Evolutionary conservation across 2,888 invertebrate species (phyloP), one percentile per base, ranked within the genome.

Genomic region (Catocala sponsa): DNA sequence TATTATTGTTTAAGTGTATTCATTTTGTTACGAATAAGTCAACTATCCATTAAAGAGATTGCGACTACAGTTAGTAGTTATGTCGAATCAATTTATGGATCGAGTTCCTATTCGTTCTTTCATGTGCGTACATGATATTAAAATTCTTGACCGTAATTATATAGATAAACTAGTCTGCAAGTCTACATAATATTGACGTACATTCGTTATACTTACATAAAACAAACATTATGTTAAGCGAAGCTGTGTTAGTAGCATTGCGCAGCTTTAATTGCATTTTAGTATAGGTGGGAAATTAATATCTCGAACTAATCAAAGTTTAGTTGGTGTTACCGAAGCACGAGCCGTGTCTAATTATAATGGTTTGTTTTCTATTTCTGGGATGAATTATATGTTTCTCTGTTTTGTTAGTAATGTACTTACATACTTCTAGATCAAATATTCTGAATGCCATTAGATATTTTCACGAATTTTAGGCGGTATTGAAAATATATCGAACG

Each of bases 291-390:
- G 82, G 80, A 86, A 87, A 88, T 89, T 86, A 87, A 89, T 88
- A 87, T 84, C 86, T 80, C 79, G 79, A 88, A 90, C 87, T 89
- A 90, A 89, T 88, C 88, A 87, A 90, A 90, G 87, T 90, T 72
- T 87, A 81, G 84, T 83, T 80, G 74, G 82, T 81, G 83, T 85
- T 81, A 79, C 65, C 63, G 71, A 70, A 74, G 70, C 72, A 73
- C 68, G 68, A 64, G 57, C 65, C 61, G 63, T 57, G 57, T 68
- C 65, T 66, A 67, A 67, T 62, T 65, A 62, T 68, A 50, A 54
- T 46, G 58, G 63, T 68, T 68, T 71, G 64, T 67, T 65, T 69
- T 70, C 66, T 74, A 72, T 74, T 79, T 72, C 78, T 74, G 56
- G 63, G 6, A 43, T 54, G 33, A 54, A 54, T 44, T 32, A 33